Evolutionary conservation across 2,797 vertebrate genomes (phyloP), one percentile per base, ranked within the genome.

Genomic region (Enteromius afrohamiltoni): DNA sequence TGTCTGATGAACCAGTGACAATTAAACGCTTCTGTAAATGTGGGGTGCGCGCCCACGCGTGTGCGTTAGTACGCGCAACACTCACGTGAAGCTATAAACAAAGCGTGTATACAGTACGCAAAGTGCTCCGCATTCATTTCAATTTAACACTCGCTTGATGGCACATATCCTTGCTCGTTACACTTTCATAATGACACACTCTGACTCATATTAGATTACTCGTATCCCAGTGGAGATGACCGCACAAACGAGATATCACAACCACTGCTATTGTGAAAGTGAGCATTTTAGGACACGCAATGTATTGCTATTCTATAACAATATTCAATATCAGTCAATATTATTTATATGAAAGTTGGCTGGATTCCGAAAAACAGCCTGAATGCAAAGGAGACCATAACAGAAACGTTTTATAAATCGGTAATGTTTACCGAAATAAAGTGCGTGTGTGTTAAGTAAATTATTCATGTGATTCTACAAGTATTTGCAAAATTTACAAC

Each of bases 61-160:
- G 16, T 47, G 76, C 16, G 17, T 31, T n/a, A 29, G 17, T 67
- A 34, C 60, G 40, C 40, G 76, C 42, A 78, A 31, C 62, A 67
- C 60, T 78, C 76, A 49, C 23, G 60, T 79, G 60, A 67, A 67
- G n/a, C 11, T 34, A 78, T 67, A 78, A 79, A 79, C 77, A 67
- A 79, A 79, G 45, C 60, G 26, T 49, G 17, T 14, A 34, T 53
- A n/a, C 29, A n/a, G 31, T 29, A 47, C 17, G 9, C 17, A 47
- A 49, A 64, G 42, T 37, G 77, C 45, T 49, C 77, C 62, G 2
- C 19, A 67, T 51, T 79, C 77, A 16, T 19, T 64, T 67, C 2
- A 23, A 34, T 49, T 10, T 14, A 67, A 21, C 29, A 67, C 19
- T 49, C 2, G 42, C 60, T 23, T 49, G 76, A 19, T 31, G 23